Percentiles rank a stretch among this genome's conserved stretches.
These are phyloP conservation scores for Cyprinodon brontotheroides DNA, from an alignment of 2,113 vertebrate genomes.

Conservation along the genomic window DNA sequence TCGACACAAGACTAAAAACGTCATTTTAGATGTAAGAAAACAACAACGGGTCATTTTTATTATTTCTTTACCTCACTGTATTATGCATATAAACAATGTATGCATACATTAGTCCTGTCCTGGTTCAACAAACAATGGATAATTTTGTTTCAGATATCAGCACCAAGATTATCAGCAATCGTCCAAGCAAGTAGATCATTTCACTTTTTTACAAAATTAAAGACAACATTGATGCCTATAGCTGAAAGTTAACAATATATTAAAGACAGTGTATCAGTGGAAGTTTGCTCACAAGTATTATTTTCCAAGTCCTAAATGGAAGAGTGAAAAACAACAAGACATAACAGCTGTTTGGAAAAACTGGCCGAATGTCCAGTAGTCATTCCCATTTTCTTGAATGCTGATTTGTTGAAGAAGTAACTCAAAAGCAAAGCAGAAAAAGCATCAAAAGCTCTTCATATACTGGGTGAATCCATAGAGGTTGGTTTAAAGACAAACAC, in stretches of 20 bases:
- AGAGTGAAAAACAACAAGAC: not conserved
- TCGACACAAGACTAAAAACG: constrained; percentile 6
- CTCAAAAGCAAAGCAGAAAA: constrained; percentile 1
- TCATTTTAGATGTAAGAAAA: not conserved
- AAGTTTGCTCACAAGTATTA: not conserved
- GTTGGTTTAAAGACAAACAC: constrained; percentile 21
- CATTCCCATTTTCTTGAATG: not conserved
- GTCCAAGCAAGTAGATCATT: not conserved
- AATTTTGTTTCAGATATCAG: too few relatives aligned
- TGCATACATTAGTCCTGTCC: too few relatives aligned
- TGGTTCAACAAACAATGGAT: too few relatives aligned
- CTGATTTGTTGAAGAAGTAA: not conserved
- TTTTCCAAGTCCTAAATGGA: not conserved
- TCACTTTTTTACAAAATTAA: not conserved
- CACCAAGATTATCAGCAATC: too few relatives aligned
- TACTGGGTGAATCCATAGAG: constrained; percentile 52
- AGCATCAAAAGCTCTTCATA: constrained; percentile 1
- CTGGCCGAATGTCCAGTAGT: not conserved
- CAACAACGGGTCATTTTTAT: not conserved
- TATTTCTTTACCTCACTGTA: too few relatives aligned
- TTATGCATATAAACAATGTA: too few relatives aligned
- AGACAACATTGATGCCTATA: not conserved
- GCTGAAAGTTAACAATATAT: not conserved
- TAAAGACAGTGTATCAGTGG: not conserved
- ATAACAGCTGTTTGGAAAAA: not conserved